Conservation (phyloP, 1,140 invertebrate species). For the Acromyrmex heyeri region DNA sequence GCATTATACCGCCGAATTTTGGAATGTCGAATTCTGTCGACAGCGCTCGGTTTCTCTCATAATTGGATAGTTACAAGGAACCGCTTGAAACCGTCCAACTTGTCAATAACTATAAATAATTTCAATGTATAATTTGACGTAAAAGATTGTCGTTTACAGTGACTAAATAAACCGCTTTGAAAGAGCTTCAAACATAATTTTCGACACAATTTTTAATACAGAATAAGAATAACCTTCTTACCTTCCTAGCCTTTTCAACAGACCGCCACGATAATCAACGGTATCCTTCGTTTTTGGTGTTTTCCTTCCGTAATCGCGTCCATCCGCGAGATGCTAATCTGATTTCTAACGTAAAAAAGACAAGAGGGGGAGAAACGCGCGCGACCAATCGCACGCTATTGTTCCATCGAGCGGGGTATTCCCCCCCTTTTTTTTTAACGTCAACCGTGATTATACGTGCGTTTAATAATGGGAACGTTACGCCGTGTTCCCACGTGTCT, state of each 20-base stretch:
- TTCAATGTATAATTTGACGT: neutral
- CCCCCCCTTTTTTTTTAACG: neutral
- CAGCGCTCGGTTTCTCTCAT: slow-evolving; percentile 34
- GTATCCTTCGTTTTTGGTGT: slow-evolving; percentile 6
- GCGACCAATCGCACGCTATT: slow-evolving; percentile 6
- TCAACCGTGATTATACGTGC: slow-evolving; percentile 45
- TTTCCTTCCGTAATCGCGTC: neutral
- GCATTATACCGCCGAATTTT: slow-evolving; percentile 52
- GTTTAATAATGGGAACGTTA: slow-evolving; percentile 63
- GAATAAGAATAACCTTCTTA: neutral
- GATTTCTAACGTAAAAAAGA: slow-evolving; percentile 9
- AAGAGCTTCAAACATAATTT: neutral
- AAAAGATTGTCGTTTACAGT: slow-evolving; percentile 5
- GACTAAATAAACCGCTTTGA: neutral
- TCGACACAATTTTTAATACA: neutral
- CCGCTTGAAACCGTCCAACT: neutral
- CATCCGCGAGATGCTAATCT: slow-evolving; percentile 9
- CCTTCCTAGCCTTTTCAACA: neutral
- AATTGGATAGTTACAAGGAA: slow-evolving; percentile 49
- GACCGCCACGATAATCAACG: neutral
- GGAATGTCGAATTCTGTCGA: slow-evolving; percentile 51
- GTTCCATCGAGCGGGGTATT: neutral
- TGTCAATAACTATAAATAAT: slow-evolving; percentile 6
- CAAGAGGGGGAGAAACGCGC: neutral
- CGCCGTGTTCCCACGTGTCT: slow-evolving; percentile 33